phyloP scores from a whole-genome alignment of 2,888 invertebrate species.

The Mimumesa dahlbomi region DNA sequence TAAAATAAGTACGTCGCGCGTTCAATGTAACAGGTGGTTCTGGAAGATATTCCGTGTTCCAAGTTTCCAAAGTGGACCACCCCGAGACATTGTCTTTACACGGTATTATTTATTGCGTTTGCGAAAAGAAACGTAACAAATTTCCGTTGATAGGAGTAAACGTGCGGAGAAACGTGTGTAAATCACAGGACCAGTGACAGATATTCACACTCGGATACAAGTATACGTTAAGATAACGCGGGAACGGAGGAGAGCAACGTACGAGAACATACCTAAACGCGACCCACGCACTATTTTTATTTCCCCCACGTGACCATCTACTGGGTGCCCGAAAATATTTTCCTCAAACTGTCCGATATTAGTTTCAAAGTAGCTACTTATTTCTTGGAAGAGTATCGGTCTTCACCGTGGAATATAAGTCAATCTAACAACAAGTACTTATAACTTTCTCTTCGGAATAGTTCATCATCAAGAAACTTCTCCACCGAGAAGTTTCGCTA shows the following conservation, averaged over 20 bases:
- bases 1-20: not conserved
- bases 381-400: too few relatives aligned
- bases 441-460: too few relatives aligned
- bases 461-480: too few relatives aligned
- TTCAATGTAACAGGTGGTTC: constrained; percentile 20
- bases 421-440: too few relatives aligned
- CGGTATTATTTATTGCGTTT: constrained; percentile 48
- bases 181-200: constrained; percentile 46
- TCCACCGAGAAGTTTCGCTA: too few relatives aligned
- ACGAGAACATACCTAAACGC: constrained; percentile 48
- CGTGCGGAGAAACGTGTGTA: constrained; percentile 49
- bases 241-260: constrained; percentile 28
- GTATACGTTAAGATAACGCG: constrained; percentile 62
- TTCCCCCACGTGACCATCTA: constrained; percentile 37
- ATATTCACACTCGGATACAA: constrained; percentile 59
- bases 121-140: constrained; percentile 31
- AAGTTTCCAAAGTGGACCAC: constrained; percentile 1
- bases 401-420: too few relatives aligned
- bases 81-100: constrained; percentile 14
- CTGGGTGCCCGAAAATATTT: constrained; percentile 42
- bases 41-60: not conserved
- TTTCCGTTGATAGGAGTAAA: constrained; percentile 48
- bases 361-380: too few relatives aligned
- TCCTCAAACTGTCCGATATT: not conserved
- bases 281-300: constrained; percentile 61